Evolutionary conservation across 1,140 invertebrate species (phyloP).

Genomic region (Eurosta solidaginis): DNA sequence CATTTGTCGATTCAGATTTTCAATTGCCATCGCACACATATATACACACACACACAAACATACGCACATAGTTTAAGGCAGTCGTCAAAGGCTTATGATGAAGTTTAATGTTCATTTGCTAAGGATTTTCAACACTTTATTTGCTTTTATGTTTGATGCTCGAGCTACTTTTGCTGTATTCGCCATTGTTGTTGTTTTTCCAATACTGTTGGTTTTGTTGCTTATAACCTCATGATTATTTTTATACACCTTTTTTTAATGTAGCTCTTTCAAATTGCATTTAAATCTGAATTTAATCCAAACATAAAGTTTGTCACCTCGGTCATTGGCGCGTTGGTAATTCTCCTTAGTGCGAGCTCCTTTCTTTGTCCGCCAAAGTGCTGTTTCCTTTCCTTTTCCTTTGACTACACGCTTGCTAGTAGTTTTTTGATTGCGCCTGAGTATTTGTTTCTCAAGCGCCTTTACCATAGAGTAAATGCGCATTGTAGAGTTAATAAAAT

Average conservation of each 20-base stretch:
- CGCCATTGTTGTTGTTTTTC: background rate
- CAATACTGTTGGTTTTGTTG: background rate
- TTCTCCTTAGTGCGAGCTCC: too few species aligned
- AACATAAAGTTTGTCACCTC: constrained; percentile 18
- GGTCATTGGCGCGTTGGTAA: background rate
- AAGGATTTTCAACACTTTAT: constrained; percentile 19
- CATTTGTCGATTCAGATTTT: background rate
- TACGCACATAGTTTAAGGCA: too few species aligned
- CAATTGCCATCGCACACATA: background rate
- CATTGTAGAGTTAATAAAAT: constrained; percentile 10
- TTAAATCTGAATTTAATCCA: constrained; percentile 17
- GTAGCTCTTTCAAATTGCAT: background rate
- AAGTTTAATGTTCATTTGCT: constrained; percentile 18
- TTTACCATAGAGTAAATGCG: background rate
- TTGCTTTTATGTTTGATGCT: constrained; percentile 14
- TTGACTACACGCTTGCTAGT: background rate
- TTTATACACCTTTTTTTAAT: background rate
- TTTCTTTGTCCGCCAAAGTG: too few species aligned
- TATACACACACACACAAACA: background rate
- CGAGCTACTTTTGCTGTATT: background rate
- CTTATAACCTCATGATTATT: background rate
- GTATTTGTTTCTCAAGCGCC: background rate
- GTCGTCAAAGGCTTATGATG: background rate
- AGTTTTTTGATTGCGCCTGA: background rate
- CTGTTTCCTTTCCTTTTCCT: background rate